A percentile compares a stretch with the other conserved stretches of the same genome.
Conservation (phyloP, 2,797 vertebrate species). For the Mormyrops boulengeri region DNA sequence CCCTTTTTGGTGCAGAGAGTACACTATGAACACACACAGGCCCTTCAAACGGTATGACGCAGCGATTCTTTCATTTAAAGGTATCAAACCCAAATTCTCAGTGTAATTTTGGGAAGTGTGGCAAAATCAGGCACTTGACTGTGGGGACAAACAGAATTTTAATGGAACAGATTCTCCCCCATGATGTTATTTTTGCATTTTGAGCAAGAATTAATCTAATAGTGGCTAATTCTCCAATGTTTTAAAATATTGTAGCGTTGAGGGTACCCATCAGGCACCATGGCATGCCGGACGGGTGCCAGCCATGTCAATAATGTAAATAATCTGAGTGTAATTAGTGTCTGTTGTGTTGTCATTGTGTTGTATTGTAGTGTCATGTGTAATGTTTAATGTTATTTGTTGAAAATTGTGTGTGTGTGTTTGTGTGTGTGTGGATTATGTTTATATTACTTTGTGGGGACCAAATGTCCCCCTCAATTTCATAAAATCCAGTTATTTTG, state of each 20-base stretch:
- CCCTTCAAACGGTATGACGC: neutral
- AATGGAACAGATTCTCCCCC: neutral
- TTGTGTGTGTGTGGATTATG: too few species aligned
- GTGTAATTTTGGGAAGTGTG: neutral
- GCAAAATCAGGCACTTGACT: neutral
- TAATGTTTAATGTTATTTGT: neutral
- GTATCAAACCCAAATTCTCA: neutral
- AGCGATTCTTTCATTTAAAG: neutral
- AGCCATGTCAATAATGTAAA: neutral
- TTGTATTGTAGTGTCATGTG: neutral
- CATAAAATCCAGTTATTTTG: too few species aligned
- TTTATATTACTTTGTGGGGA: too few species aligned
- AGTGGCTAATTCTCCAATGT: neutral
- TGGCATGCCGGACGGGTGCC: neutral
- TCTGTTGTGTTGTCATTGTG: neutral
- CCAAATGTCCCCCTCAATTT: too few species aligned
- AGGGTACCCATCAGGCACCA: neutral
- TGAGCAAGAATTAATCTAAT: neutral
- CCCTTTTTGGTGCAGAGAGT: neutral
- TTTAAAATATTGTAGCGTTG: neutral
- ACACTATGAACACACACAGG: neutral
- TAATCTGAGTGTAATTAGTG: neutral
- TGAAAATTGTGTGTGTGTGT: neutral
- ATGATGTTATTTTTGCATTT: neutral
- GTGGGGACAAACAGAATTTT: neutral